Evolutionary conservation across 2,888 invertebrate genomes (phyloP).

Genomic region (Idaea biselata): DNA sequence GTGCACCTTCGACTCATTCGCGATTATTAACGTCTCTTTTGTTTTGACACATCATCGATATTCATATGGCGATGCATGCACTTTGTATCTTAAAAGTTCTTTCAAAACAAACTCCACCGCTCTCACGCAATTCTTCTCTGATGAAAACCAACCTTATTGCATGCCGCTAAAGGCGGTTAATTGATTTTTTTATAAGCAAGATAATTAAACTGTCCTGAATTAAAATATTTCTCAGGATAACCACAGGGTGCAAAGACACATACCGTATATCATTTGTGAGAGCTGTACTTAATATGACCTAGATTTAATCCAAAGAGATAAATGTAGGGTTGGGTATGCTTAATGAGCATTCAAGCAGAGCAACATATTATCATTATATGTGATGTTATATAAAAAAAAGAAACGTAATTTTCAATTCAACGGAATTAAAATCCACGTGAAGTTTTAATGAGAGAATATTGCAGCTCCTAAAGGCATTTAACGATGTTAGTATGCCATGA

Average conservation of each 20-base stretch:
- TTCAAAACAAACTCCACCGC: constrained; percentile 42
- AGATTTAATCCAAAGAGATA: constrained; percentile 46
- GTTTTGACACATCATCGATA: constrained; percentile 30
- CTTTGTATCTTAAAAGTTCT: constrained; percentile 31
- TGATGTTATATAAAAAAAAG: constrained; percentile 34
- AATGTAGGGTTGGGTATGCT: constrained; percentile 35
- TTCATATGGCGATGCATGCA: constrained; percentile 29
- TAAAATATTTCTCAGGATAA: constrained; percentile 42
- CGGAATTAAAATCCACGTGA: constrained; percentile 26
- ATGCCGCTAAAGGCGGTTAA: constrained; percentile 38
- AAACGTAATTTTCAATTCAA: constrained; percentile 14
- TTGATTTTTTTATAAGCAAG: constrained; percentile 50
- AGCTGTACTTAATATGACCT: constrained; percentile 49
- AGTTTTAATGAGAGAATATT: constrained; percentile 34
- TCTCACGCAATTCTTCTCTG: constrained; percentile 34
- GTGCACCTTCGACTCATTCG: constrained; percentile 17
- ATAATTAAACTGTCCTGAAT: constrained; percentile 49
- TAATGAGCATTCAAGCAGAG: constrained; percentile 40
- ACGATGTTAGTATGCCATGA: constrained; percentile 58
- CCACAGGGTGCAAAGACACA: constrained; percentile 47
- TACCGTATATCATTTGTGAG: constrained; percentile 47
- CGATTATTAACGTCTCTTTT: constrained; percentile 26
- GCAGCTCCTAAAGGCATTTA: constrained; percentile 41
- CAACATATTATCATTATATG: constrained; percentile 47
- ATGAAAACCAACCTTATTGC: constrained; percentile 28